A percentile compares a stretch with the other conserved stretches of the same genome.
Evolutionary conservation across 2,797 vertebrate genomes (phyloP).

Genomic region (Falco peregrinus): DNA sequence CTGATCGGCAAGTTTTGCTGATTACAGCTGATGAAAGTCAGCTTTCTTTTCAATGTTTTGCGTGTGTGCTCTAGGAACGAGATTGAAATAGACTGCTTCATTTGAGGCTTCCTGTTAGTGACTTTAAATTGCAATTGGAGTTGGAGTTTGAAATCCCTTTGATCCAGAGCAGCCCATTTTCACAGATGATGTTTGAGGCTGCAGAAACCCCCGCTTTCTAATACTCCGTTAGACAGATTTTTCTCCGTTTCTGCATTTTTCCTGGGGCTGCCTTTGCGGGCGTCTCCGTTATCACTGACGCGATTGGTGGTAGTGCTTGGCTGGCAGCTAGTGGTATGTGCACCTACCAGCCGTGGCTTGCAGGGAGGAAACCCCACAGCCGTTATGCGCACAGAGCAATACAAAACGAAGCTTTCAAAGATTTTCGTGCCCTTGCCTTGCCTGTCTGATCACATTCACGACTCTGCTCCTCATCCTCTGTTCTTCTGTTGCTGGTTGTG

Average conservation of each 20-base stretch:
- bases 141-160: too few species aligned
- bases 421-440: not conserved
- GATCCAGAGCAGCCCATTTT: too few species aligned
- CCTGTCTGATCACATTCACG: not conserved
- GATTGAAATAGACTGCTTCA: too few species aligned
- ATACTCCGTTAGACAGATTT: not conserved
- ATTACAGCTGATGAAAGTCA: too few species aligned
- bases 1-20: too few species aligned
- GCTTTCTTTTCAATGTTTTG: too few species aligned
- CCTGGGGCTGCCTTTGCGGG: not conserved
- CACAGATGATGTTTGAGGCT: not conserved
- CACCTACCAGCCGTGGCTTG: not conserved
- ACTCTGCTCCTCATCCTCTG: not conserved
- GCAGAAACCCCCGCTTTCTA: not conserved
- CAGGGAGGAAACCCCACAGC: not conserved
- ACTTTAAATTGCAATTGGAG: too few species aligned
- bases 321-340: not conserved
- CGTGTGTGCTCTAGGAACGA: too few species aligned
- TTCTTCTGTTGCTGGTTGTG: not conserved
- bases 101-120: too few species aligned
- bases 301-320: not conserved
- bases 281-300: not conserved
- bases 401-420: not conserved
- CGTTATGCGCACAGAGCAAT: rapidly evolving
- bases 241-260: not conserved